These are phyloP conservation scores for Dichetophora obliterata DNA, from an alignment of 2,888 invertebrate species.

Conservation along the genomic window DNA sequence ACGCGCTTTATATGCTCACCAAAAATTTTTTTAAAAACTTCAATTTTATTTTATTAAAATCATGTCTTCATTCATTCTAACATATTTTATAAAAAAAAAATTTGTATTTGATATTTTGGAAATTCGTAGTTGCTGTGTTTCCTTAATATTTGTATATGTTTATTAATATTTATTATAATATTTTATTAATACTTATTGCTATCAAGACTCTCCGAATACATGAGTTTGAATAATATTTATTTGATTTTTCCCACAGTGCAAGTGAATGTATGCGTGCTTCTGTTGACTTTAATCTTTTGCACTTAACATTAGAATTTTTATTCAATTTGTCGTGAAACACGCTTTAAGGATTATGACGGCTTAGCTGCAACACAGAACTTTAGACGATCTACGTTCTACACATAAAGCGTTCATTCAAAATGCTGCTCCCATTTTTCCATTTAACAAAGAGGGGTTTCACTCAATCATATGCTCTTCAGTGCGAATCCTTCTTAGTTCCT, in stretches of 20 bases:
- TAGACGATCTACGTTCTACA: conserved; percentile 5
- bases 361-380: conserved; percentile 45
- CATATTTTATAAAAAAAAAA: too few relatives aligned
- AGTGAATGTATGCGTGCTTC: conserved; percentile 42
- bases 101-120: too few relatives aligned
- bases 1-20: too few relatives aligned
- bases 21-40: too few relatives aligned
- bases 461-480: conserved; percentile 33
- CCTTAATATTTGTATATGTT: too few relatives aligned
- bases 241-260: not conserved
- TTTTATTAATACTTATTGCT: not conserved
- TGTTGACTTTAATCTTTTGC: conserved; percentile 52
- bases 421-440: conserved; percentile 11
- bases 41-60: too few relatives aligned
- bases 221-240: not conserved
- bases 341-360: conserved; percentile 67
- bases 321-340: conserved; percentile 67
- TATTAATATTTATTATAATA: not conserved
- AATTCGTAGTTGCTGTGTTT: too few relatives aligned
- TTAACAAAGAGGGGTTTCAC: conserved; percentile 14
- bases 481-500: too few relatives aligned
- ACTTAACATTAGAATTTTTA: conserved; percentile 50
- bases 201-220: not conserved
- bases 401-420: conserved; percentile 6
- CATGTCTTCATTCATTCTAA: too few relatives aligned